Evolutionary conservation across 2,888 invertebrate genomes (phyloP).

Genomic region (Sarcophaga carnaria): DNA sequence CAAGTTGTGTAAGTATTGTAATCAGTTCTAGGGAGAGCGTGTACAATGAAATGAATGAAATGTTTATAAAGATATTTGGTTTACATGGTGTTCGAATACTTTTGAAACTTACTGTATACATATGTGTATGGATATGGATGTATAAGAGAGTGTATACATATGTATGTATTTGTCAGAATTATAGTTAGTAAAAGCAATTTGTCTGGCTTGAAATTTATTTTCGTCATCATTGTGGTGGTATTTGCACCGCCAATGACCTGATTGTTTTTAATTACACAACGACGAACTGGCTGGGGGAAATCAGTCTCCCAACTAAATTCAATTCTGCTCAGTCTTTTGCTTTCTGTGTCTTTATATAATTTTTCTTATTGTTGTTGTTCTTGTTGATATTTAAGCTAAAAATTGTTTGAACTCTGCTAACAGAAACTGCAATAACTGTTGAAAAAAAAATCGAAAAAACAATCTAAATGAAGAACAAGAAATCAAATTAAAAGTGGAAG

Average conservation of each 20-base stretch:
- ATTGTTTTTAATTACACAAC: conserved; percentile 30
- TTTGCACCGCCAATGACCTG: conserved; percentile 35
- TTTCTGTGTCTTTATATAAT: background rate
- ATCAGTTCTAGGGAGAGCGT: no score
- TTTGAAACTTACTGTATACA: background rate
- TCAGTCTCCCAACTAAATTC: background rate
- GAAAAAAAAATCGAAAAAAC: background rate
- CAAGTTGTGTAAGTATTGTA: no score
- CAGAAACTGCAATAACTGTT: no score
- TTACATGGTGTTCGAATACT: background rate
- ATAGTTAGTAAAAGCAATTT: conserved; percentile 10
- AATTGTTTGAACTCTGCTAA: no score
- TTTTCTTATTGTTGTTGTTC: background rate
- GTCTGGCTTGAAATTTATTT: conserved; percentile 21
- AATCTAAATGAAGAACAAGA: background rate
- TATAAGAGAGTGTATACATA: background rate
- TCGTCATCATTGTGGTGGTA: conserved; percentile 10
- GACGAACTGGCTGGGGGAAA: background rate
- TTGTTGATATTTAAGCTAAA: no score
- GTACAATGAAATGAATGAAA: no score
- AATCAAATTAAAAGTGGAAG: background rate
- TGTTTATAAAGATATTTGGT: no score
- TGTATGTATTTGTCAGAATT: background rate
- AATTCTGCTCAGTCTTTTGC: background rate
- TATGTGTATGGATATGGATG: background rate